Evolutionary conservation across 2,113 vertebrate species (phyloP).

Genomic region (Paedocypris sp.): DNA sequence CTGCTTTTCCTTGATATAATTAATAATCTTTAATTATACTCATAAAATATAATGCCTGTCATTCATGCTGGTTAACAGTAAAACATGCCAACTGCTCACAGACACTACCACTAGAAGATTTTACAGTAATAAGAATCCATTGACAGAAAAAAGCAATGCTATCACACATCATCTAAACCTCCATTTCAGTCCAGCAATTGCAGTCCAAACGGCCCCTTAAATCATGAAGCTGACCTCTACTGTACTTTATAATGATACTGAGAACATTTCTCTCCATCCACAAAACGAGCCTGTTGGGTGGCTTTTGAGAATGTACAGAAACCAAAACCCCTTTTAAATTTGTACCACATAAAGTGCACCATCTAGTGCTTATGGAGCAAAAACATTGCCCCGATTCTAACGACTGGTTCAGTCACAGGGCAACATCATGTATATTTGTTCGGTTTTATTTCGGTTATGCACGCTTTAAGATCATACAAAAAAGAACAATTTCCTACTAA

Average conservation of each 20-base stretch:
- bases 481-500: too few relatives aligned
- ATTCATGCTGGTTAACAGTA: too few relatives aligned
- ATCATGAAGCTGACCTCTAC: constrained; percentile 10
- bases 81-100: too few relatives aligned
- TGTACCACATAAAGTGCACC: constrained; percentile 48
- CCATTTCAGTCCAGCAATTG: constrained; percentile 16
- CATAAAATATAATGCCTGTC: too few relatives aligned
- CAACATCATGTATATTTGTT: too few relatives aligned
- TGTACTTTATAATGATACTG: neutral
- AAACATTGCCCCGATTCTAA: constrained; percentile 27
- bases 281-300: too few relatives aligned
- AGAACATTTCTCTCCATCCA: neutral
- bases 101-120: too few relatives aligned
- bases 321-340: constrained; percentile 1
- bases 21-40: too few relatives aligned
- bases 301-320: neutral
- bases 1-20: too few relatives aligned
- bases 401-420: neutral
- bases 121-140: too few relatives aligned
- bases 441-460: too few relatives aligned
- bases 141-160: constrained; percentile 18
- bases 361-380: constrained; percentile 51
- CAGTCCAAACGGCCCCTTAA: constrained; percentile 1
- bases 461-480: too few relatives aligned
- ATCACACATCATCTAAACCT: constrained; percentile 27